Evolutionary conservation across 1,140 invertebrate species (phyloP).

Genomic region (Leptopilina clavipes): DNA sequence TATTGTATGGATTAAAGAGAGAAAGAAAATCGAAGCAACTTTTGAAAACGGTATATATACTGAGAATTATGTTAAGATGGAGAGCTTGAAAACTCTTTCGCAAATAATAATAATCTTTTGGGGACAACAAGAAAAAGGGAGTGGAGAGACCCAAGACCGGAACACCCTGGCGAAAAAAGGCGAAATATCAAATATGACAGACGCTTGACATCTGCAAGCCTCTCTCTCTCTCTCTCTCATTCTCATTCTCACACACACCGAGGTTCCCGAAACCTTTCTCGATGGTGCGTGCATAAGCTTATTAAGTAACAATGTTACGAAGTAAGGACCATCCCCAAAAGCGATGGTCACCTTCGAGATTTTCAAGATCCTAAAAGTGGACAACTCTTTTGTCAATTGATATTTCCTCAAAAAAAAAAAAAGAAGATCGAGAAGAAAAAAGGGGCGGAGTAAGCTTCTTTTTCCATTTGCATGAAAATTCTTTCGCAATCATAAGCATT

Average conservation of each 20-base stretch:
- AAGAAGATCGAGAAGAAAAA: slow-evolving; percentile 39
- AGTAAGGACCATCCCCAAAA: slow-evolving; percentile 44
- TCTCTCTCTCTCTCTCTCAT: slow-evolving; percentile 11
- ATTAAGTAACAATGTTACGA: slow-evolving; percentile 72
- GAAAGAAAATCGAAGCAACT: slow-evolving; percentile 51
- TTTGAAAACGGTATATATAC: slow-evolving; percentile 49
- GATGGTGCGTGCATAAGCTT: slow-evolving; percentile 72
- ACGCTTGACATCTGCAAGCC: slow-evolving; percentile 69
- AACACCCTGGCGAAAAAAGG: slow-evolving; percentile 55
- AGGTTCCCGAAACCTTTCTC: slow-evolving; percentile 58
- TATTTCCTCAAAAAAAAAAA: slow-evolving; percentile 44
- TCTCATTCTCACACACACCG: no score
- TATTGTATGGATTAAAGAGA: slow-evolving; percentile 21
- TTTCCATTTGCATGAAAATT: slow-evolving; percentile 30
- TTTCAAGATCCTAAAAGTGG: slow-evolving; percentile 54
- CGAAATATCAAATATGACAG: slow-evolving; percentile 70
- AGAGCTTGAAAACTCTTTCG: slow-evolving; percentile 68
- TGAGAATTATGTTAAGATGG: not conserved
- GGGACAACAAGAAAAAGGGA: slow-evolving; percentile 44
- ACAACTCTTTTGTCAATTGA: slow-evolving; percentile 54
- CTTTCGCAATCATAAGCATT: slow-evolving; percentile 22
- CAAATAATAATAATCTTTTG: slow-evolving; percentile 63
- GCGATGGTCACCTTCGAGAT: slow-evolving; percentile 44
- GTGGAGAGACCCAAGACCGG: slow-evolving; percentile 37
- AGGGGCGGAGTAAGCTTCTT: slow-evolving; percentile 36